Evolutionary conservation across 2,888 invertebrate genomes (phyloP), one percentile per base, ranked within the genome.

Genomic region (Urechis unicinctus): DNA sequence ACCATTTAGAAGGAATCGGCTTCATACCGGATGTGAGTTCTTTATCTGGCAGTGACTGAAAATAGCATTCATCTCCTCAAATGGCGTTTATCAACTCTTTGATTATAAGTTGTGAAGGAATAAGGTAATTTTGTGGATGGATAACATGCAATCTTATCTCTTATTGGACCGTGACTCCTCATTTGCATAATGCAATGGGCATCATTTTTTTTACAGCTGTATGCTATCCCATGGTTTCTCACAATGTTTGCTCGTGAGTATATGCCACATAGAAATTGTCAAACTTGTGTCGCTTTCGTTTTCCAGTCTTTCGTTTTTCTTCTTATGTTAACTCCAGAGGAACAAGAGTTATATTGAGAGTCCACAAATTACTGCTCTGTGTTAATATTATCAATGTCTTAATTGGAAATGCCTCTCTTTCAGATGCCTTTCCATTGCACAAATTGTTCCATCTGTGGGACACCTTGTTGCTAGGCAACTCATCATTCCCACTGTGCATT

Each of bases 361-460:
- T n/a, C n/a, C n/a, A n/a, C n/a, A n/a, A n/a, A n/a, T n/a, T n/a
- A n/a, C n/a, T n/a, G n/a, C n/a, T n/a, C n/a, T n/a, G n/a, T n/a
- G n/a, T n/a, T n/a, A n/a, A n/a, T 41, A 6, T 44, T 48, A 13
- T 25, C 9, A 48, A 26, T 25, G 28, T 22, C 9, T 22, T 25
- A 25, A 25, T 45, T 45, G 6, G n/a, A n/a, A 28, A 13, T 58
- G 48, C 64, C 64, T 65, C 71, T 83, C 81, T 43, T 80, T 9
- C 55, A 90, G 96, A 98, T 80, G 97, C 97, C 0, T 95, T 98
- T 79, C 98, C 98, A 0, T 82, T 98, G 24, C 93, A 96, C 79
- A 97, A 97, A 61, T 93, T 98, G 61, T 85, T 97, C 53, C 96
- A 97, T 78, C 79, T 98, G 46, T 98, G 98, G 98, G 98, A 98